Conservation (phyloP, 92 coral and sea anemone genomes). For the Virgularia gustaviana region DNA sequence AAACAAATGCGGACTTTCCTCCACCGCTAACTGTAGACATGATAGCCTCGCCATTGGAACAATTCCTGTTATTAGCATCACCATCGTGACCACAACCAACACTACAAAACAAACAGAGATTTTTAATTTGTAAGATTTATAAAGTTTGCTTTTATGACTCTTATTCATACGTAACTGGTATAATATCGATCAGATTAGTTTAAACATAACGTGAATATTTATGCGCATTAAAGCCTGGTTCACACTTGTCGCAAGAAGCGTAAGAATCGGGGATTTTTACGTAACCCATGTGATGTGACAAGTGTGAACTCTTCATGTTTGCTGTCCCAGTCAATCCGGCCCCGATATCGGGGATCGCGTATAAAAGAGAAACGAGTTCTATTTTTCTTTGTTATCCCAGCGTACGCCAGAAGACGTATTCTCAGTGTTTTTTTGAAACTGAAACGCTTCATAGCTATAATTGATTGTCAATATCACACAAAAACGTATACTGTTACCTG, state of each 20-base stretch:
- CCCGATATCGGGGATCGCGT: too few relatives aligned
- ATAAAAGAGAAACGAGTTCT: too few relatives aligned
- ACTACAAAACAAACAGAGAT: constrained; percentile 20
- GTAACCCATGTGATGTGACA: too few relatives aligned
- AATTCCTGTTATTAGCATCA: not conserved
- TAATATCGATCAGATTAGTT: too few relatives aligned
- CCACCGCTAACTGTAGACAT: constrained; percentile 70
- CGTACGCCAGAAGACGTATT: too few relatives aligned
- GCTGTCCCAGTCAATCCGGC: too few relatives aligned
- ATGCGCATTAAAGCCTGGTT: too few relatives aligned
- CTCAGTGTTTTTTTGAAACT: too few relatives aligned
- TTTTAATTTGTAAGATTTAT: not conserved
- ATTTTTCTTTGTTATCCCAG: too few relatives aligned
- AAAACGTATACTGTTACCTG: not conserved
- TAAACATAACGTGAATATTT: too few relatives aligned
- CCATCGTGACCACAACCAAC: constrained; percentile 82
- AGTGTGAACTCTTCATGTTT: too few relatives aligned
- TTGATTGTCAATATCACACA: not conserved
- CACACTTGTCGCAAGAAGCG: too few relatives aligned
- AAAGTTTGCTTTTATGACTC: not conserved
- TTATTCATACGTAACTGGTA: not conserved
- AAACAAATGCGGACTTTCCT: constrained; percentile 65
- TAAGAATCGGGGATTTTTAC: not conserved
- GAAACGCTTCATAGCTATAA: not conserved
- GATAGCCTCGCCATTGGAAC: constrained; percentile 62